A percentile compares a stretch with the other conserved stretches of the same genome.
Conservation (phyloP, 1,140 invertebrate genomes). For the Pemphigus obesinymphae region DNA sequence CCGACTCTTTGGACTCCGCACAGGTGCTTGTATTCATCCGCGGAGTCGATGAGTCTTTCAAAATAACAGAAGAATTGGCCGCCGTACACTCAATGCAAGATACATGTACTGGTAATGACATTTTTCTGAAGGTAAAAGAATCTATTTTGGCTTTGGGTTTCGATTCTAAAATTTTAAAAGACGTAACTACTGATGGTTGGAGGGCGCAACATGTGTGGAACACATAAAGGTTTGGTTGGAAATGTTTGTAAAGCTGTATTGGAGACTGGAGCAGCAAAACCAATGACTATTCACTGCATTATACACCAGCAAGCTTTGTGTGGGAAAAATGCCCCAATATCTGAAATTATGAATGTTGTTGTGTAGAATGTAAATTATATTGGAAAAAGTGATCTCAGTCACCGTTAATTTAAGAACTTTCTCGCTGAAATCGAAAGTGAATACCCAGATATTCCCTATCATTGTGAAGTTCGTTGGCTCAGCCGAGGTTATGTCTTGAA, state of each 20-base stretch:
- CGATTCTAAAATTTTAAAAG: neutral
- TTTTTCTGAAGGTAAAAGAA: neutral
- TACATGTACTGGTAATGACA: neutral
- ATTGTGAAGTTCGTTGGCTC: too few relatives aligned
- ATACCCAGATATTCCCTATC: slow-evolving; percentile 49
- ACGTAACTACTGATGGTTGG: neutral
- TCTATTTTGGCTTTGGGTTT: neutral
- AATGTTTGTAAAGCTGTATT: too few relatives aligned
- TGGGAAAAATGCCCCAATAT: slow-evolving; percentile 45
- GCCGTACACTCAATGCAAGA: neutral
- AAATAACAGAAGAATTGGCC: too few relatives aligned
- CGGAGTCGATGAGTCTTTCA: too few relatives aligned
- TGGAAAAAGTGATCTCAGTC: slow-evolving; percentile 47
- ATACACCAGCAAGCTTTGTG: slow-evolving; percentile 49
- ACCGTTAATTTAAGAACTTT: slow-evolving; percentile 49
- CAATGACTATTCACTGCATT: too few relatives aligned
- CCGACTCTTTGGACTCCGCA: too few relatives aligned
- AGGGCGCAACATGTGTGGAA: too few relatives aligned
- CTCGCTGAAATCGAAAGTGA: slow-evolving; percentile 47
- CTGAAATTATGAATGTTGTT: slow-evolving; percentile 48
- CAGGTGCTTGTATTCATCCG: too few relatives aligned
- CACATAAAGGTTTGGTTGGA: too few relatives aligned
- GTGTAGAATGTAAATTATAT: slow-evolving; percentile 50
- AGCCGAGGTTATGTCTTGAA: too few relatives aligned
- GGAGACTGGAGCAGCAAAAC: too few relatives aligned